These are phyloP conservation scores for Enteromius unitaeniatus DNA, from an alignment of 2,797 vertebrate genomes.

Conservation along the genomic window DNA sequence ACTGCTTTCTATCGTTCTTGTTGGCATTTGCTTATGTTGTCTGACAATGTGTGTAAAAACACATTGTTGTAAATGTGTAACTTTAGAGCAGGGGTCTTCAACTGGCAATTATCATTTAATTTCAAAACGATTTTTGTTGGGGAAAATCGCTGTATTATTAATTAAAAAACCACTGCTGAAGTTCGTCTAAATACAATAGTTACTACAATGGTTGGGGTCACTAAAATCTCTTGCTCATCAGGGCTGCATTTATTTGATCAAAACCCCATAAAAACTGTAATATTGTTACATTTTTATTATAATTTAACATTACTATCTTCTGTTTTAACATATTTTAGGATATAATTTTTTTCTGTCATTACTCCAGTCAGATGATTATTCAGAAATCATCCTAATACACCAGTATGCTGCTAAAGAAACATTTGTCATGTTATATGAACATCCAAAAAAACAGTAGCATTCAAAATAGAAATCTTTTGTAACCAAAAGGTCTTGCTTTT, in stretches of 20 bases:
- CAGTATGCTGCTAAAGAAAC: not conserved
- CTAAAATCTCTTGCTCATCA: not conserved
- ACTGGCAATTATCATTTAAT: not conserved
- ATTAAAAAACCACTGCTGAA: not conserved
- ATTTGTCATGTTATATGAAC: not conserved
- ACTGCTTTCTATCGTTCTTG: not conserved
- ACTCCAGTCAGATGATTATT: not conserved
- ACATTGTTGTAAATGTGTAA: not conserved
- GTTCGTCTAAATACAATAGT: not conserved
- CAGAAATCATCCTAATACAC: not conserved
- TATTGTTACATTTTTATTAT: not conserved
- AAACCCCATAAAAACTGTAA: not conserved
- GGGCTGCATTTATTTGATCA: not conserved
- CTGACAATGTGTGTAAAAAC: not conserved
- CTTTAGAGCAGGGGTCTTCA: conserved; percentile 22
- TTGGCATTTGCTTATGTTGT: not conserved
- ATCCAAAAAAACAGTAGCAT: too few species aligned
- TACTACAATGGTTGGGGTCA: not conserved
- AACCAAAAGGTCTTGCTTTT: not conserved
- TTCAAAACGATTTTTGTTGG: not conserved
- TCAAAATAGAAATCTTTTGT: not conserved
- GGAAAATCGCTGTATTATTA: not conserved
- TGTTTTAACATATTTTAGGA: not conserved
- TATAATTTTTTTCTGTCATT: not conserved
- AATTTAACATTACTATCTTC: not conserved